Conservation (phyloP, 2,888 invertebrate genomes). For the Acleris literana region DNA sequence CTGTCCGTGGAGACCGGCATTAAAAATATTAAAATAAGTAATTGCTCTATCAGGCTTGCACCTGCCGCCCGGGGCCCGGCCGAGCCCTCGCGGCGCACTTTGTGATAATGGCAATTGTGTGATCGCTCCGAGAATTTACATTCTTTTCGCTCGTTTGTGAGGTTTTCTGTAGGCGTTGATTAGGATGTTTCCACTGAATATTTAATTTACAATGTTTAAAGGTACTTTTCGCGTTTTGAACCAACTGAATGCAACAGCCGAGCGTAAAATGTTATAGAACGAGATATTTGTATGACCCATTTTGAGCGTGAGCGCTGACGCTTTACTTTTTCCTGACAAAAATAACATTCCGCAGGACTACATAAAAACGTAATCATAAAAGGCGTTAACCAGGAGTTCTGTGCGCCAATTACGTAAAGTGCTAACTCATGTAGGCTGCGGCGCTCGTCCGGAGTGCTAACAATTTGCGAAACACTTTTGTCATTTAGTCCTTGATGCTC, state of each 20-base stretch:
- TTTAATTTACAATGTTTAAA: constrained; percentile 13
- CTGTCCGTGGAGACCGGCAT: constrained; percentile 59
- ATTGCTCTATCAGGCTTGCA: constrained; percentile 75
- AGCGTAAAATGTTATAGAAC: too few species aligned
- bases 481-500: constrained; percentile 22
- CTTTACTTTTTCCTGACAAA: constrained; percentile 17
- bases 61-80: constrained; percentile 59
- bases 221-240: neutral
- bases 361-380: constrained; percentile 36
- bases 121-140: constrained; percentile 41
- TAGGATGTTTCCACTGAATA: constrained; percentile 14
- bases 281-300: constrained; percentile 6
- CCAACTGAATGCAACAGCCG: too few species aligned
- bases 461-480: constrained; percentile 43
- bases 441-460: constrained; percentile 50
- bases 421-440: constrained; percentile 64
- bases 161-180: constrained; percentile 17
- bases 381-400: constrained; percentile 40
- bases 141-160: constrained; percentile 26
- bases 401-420: constrained; percentile 64
- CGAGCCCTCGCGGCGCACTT: constrained; percentile 51
- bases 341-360: constrained; percentile 21
- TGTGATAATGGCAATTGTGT: constrained; percentile 63
- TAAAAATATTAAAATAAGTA: constrained; percentile 79
- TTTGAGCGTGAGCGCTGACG: constrained; percentile 1